Evolutionary conservation across 2,888 invertebrate species (phyloP).

Genomic region (Phyllotreta cruciferae): DNA sequence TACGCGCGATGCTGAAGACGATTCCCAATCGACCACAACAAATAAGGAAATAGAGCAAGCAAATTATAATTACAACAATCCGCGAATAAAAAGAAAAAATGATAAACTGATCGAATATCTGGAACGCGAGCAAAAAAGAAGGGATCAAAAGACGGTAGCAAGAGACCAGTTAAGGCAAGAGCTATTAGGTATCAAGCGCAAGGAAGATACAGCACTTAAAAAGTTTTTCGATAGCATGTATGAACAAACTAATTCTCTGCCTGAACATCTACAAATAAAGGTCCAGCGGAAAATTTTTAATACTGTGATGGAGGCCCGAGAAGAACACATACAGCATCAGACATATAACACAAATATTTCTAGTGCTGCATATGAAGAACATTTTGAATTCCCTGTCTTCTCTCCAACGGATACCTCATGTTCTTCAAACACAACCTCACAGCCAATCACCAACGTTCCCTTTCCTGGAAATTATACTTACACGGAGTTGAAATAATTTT

Average conservation of each 20-base stretch:
- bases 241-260: conserved; percentile 10
- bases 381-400: conserved; percentile 3
- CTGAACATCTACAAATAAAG: conserved; percentile 29
- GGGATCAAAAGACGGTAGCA: conserved; percentile 17
- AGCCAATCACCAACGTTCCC: conserved; percentile 10
- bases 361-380: conserved; percentile 7
- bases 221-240: conserved; percentile 24
- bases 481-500: conserved; percentile 12
- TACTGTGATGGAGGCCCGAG: conserved; percentile 21
- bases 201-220: conserved; percentile 26
- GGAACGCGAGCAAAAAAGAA: conserved; percentile 22
- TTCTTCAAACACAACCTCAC: conserved; percentile 9
- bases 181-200: conserved; percentile 6
- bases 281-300: conserved; percentile 25
- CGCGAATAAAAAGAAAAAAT: conserved; percentile 14
- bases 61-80: not conserved
- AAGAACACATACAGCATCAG: conserved; percentile 15
- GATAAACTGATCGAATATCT: conserved; percentile 14
- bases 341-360: conserved; percentile 7
- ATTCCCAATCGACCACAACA: conserved; percentile 13
- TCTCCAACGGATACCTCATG: conserved; percentile 12
- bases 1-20: conserved; percentile 8
- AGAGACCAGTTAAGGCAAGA: conserved; percentile 21
- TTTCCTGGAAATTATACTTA: conserved; percentile 9
- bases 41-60: conserved; percentile 7